Evolutionary conservation across 2,797 vertebrate species (phyloP).

Genomic region (Pteronotus mesoamericanus): DNA sequence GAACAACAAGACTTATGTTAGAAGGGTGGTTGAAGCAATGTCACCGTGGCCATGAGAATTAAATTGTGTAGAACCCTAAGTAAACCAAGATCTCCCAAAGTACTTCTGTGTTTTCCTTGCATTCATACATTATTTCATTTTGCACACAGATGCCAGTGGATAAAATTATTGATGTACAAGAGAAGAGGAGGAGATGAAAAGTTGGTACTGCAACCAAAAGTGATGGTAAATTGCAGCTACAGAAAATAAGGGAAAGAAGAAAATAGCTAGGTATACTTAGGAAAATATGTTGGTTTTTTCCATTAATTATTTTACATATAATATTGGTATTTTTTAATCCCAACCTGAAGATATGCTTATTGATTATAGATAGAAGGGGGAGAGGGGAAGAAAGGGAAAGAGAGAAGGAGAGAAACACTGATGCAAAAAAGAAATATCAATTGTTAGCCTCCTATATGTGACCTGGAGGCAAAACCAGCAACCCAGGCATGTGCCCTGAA

Average conservation of each 20-base stretch:
- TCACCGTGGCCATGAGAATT: not conserved
- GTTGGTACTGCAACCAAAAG: not conserved
- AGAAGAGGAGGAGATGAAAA: not conserved
- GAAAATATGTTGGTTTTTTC: not conserved
- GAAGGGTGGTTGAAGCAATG: not conserved
- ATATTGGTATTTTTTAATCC: not conserved
- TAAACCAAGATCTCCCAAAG: not conserved
- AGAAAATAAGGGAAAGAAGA: not conserved
- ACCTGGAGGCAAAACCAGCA: not conserved
- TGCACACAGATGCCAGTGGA: not conserved
- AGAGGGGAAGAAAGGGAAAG: not conserved
- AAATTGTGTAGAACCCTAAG: not conserved
- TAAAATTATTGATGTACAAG: not conserved
- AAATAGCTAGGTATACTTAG: not conserved
- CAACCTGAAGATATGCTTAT: not conserved
- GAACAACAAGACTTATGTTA: not conserved
- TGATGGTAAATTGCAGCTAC: not conserved
- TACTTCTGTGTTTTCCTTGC: not conserved
- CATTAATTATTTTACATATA: not conserved
- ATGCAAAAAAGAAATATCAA: not conserved
- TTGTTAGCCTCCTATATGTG: not conserved
- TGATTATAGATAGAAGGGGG: not conserved
- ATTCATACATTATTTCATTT: not conserved
- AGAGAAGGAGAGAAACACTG: not conserved
- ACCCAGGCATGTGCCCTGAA: not conserved